Evolutionary conservation across 1,140 invertebrate genomes (phyloP), one percentile per base, ranked within the genome.

Genomic region (Pygmarrhopalites habei): DNA sequence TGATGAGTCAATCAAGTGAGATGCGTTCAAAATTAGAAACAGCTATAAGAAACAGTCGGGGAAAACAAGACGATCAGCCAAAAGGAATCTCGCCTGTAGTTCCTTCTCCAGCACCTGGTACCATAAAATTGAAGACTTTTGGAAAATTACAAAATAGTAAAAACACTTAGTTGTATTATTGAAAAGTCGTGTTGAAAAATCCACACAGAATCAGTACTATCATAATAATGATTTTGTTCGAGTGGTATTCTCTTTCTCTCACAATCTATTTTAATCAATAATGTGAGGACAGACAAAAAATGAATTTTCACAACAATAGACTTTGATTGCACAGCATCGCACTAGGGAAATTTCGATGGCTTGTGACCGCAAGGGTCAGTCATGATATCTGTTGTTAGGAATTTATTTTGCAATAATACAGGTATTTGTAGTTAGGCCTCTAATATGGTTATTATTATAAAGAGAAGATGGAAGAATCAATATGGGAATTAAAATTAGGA

Each of bases 91-190:
- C 65, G 64, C 7, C 69, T 73, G 69, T 62, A 73, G 77, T 44
- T 73, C 71, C 75, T 77, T 39, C 64, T 73, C 29, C 70, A 75
- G 62, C 80, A 78, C 56, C 83, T 85, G 71, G 77, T 82, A 51
- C 90, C 12, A 97, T 97, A 71, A 92, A 93, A 76, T 81, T 97
- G 47, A 96, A 95, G 82, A 96, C 91, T 19, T 77, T 98, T 98
- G 75, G 92, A 91, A 71, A 94, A 96, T 79, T 97, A 92, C 52
- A 47, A 39, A 32, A 39, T 17, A 17, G 35, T 10, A 39, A 10
- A 39, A 39, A 7, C 35, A 39, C 17, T 39, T 10, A 10, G 7
- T 39, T 39, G 7, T 39, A 7, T 7, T 10, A 17, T 39, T 17
- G 7, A 39, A 17, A 10, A 39, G 35, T 39, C 35, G 10, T 39